These are phyloP conservation scores for Neomonachus schauinslandi DNA, from an alignment of 2,113 vertebrate species.

Conservation along the genomic window DNA sequence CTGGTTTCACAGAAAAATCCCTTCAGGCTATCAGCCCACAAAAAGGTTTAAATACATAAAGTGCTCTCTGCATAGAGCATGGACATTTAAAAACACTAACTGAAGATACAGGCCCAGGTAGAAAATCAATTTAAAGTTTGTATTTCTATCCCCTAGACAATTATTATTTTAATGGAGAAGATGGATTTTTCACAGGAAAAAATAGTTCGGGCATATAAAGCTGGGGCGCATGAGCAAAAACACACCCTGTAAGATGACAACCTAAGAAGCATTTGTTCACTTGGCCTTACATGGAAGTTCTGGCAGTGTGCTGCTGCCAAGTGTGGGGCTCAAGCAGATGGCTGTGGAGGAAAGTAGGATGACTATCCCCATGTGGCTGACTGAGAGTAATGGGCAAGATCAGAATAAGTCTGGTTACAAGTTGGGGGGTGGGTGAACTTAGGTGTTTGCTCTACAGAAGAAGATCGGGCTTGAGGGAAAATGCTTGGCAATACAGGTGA, in stretches of 20 bases:
- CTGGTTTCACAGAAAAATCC: slow-evolving; percentile 35
- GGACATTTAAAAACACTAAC: background rate
- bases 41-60: background rate
- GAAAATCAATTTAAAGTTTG: background rate
- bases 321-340: background rate
- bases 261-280: background rate
- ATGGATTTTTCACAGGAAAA: slow-evolving; percentile 21
- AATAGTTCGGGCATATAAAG: background rate
- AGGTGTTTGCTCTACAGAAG: background rate
- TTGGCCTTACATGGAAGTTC: background rate
- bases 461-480: background rate
- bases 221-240: too few species aligned
- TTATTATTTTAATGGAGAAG: slow-evolving; percentile 36
- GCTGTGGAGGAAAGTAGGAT: background rate
- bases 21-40: background rate
- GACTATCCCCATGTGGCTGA: background rate
- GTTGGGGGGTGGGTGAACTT: background rate
- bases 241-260: background rate
- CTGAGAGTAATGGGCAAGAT: background rate
- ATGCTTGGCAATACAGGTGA: background rate
- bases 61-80: background rate
- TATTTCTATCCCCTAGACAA: background rate
- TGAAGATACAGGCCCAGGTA: background rate
- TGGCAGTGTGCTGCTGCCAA: background rate
- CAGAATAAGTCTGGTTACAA: background rate